phyloP scores from a whole-genome alignment of 2,797 vertebrate species.

The Bovichtus variegatus region DNA sequence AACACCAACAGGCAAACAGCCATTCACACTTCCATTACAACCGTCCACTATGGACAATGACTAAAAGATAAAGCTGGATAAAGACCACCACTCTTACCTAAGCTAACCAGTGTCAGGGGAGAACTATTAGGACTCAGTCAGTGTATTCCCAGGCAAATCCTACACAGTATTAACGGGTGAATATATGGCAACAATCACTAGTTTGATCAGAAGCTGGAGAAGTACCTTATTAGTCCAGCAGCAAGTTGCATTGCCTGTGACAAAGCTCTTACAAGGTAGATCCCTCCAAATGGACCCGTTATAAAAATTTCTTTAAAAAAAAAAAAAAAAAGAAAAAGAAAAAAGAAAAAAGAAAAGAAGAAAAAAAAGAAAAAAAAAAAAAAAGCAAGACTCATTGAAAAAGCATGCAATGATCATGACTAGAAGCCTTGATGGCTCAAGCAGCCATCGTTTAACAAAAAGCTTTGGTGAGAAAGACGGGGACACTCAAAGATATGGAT shows the following conservation, averaged over 20 bases:
- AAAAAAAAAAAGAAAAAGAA: slow-evolving; percentile 32
- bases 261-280: slow-evolving; percentile 64
- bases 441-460: slow-evolving; percentile 20
- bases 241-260: slow-evolving; percentile 60
- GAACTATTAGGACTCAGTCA: slow-evolving; percentile 58
- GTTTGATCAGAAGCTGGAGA: slow-evolving; percentile 66
- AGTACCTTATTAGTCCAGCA: slow-evolving; percentile 66
- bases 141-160: slow-evolving; percentile 67
- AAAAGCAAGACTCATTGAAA: slow-evolving; percentile 38
- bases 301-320: slow-evolving; percentile 39
- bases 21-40: slow-evolving; percentile 64
- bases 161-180: slow-evolving; percentile 79
- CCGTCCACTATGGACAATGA: slow-evolving; percentile 69
- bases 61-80: slow-evolving; percentile 62
- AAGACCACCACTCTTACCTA: slow-evolving; percentile 49
- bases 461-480: slow-evolving; percentile 20
- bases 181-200: slow-evolving; percentile 72
- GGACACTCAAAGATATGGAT: slow-evolving; percentile 38
- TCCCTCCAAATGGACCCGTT: slow-evolving; percentile 36
- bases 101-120: slow-evolving; percentile 66
- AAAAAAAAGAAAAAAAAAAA: slow-evolving; percentile 22
- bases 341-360: no score
- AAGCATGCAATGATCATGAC: slow-evolving; percentile 63
- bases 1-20: slow-evolving; percentile 61
- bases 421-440: slow-evolving; percentile 21